These are phyloP conservation scores for Drosophila virilis DNA, from an alignment of 1,140 invertebrate genomes.

Conservation along the genomic window DNA sequence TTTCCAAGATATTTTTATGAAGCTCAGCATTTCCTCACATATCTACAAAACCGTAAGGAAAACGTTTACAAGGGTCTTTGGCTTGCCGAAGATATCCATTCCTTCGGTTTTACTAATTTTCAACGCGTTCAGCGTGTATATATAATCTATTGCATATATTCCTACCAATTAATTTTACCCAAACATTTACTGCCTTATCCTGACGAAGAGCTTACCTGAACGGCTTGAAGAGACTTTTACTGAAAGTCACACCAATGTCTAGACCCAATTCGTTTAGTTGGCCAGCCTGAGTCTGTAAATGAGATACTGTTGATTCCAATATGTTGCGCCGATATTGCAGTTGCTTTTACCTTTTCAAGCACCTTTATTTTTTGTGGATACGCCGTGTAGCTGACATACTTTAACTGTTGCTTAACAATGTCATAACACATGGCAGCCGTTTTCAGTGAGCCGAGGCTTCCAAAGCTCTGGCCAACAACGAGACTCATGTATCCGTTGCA, in stretches of 20 bases:
- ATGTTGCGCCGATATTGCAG: no score
- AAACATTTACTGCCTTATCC: neutral
- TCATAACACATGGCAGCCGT: conserved; percentile 45
- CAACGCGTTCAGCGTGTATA: no score
- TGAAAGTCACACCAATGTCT: conserved; percentile 26
- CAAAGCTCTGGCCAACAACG: conserved; percentile 29
- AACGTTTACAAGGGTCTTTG: no score
- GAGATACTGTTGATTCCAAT: neutral
- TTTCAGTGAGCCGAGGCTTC: conserved; percentile 11
- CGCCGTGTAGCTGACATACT: conserved; percentile 47
- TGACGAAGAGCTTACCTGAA: conserved; percentile 14
- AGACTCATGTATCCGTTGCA: conserved; percentile 45
- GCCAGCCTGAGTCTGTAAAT: conserved; percentile 34
- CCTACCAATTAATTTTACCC: no score
- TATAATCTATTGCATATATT: no score
- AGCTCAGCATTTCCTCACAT: no score
- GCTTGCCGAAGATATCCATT: no score
- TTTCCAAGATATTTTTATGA: no score
- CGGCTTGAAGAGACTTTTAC: conserved; percentile 3
- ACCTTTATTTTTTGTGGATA: conserved; percentile 14
- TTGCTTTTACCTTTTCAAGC: conserved; percentile 19
- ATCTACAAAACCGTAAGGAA: no score
- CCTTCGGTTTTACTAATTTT: no score
- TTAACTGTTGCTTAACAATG: conserved; percentile 19
- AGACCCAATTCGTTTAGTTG: conserved; percentile 41